Conservation (phyloP, 2,113 vertebrate genomes). For the Alligator sinensis region DNA sequence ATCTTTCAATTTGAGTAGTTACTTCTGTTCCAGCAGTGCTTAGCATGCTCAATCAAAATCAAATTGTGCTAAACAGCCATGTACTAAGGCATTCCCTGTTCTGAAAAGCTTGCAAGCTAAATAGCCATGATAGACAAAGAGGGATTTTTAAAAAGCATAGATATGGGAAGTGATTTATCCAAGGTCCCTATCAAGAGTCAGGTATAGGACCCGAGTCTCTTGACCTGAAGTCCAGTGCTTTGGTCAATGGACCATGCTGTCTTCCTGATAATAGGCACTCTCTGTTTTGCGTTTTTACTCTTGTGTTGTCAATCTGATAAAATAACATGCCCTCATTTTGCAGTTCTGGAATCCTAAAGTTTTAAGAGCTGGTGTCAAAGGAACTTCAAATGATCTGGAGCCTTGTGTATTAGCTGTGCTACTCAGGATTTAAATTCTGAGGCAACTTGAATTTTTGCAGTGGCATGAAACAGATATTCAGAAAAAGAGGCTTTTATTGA, state of each 20-base stretch:
- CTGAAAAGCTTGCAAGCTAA: fast-evolving
- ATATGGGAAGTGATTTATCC: not conserved
- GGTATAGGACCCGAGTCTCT: not conserved
- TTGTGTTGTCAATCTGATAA: not conserved
- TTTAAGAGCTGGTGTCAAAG: not conserved
- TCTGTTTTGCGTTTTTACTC: not conserved
- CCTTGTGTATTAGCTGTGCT: not conserved
- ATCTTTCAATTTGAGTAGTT: not conserved
- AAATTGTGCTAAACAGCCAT: not conserved
- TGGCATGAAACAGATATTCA: not conserved
- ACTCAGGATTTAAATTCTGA: not conserved
- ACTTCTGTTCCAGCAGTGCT: fast-evolving
- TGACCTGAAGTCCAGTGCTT: not conserved
- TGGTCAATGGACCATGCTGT: not conserved
- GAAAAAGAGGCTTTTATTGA: conserved; percentile 24
- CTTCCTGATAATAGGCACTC: not conserved
- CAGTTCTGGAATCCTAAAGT: not conserved
- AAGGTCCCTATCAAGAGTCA: not conserved
- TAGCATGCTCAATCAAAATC: fast-evolving
- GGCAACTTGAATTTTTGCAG: not conserved
- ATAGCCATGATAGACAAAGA: fast-evolving
- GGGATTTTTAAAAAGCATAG: not conserved
- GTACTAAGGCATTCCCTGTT: fast-evolving
- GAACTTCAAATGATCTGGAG: not conserved
- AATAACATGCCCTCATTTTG: not conserved